Percentiles rank a stretch among this genome's conserved stretches.
These are phyloP conservation scores for Melanophora roralis DNA, from an alignment of 2,888 invertebrate species.

Conservation along the genomic window DNA sequence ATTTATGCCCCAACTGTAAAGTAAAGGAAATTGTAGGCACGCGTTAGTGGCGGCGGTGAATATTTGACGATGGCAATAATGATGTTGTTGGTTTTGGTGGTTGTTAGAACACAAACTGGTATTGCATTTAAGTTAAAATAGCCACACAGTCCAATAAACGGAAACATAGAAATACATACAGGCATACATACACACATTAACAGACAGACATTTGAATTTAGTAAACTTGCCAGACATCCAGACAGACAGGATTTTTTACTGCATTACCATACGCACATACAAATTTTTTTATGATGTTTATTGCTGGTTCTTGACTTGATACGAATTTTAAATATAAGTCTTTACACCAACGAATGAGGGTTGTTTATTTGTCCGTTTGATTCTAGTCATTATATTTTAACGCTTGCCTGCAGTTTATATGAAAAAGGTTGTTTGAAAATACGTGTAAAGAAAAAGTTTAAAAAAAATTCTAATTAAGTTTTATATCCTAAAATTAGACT, in stretches of 20 bases:
- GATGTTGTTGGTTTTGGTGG: conserved; percentile 34
- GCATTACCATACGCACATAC: too few relatives aligned
- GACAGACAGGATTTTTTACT: too few relatives aligned
- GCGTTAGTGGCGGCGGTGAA: conserved; percentile 51
- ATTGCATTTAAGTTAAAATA: conserved; percentile 1
- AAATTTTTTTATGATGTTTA: conserved; percentile 7
- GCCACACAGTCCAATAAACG: conserved; percentile 52
- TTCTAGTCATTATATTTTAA: conserved; percentile 21
- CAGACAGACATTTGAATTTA: neutral
- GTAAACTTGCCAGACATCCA: too few relatives aligned
- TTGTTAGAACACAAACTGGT: conserved; percentile 26
- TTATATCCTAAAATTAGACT: too few relatives aligned
- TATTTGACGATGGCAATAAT: conserved; percentile 36
- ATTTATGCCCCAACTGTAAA: conserved; percentile 50
- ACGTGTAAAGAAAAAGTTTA: conserved; percentile 1
- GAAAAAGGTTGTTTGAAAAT: conserved; percentile 25
- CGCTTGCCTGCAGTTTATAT: neutral
- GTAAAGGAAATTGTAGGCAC: conserved; percentile 57
- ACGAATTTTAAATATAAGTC: neutral
- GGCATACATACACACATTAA: conserved; percentile 25
- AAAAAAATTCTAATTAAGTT: neutral
- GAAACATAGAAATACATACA: conserved; percentile 8
- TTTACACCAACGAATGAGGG: neutral
- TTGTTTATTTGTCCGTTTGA: neutral
- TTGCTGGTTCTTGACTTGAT: conserved; percentile 15